phyloP scores from a whole-genome alignment of 2,888 invertebrate species.

The Eurois occulta region DNA sequence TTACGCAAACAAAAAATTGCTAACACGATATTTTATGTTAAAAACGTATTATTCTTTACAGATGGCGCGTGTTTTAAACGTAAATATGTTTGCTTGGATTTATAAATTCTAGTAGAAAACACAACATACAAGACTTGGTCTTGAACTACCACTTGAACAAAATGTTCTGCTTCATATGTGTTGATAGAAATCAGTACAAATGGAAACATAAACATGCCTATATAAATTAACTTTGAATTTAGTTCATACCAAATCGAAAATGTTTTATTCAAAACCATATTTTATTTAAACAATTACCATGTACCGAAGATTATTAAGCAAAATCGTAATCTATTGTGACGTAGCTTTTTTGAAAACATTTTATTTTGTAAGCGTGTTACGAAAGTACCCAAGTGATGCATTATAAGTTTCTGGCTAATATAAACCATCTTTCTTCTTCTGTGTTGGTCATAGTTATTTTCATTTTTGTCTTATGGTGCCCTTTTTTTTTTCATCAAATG shows the following conservation, averaged over 20 bases:
- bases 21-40: conserved; percentile 8
- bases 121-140: not conserved
- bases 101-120: not conserved
- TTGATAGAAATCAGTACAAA: not conserved
- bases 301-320: too few relatives aligned
- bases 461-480: too few relatives aligned
- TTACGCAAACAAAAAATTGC: conserved; percentile 19
- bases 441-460: too few relatives aligned
- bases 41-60: conserved; percentile 24
- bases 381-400: not conserved
- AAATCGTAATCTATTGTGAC: not conserved
- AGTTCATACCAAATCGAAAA: not conserved
- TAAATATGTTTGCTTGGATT: conserved; percentile 11
- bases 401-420: too few relatives aligned
- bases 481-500: too few relatives aligned
- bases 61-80: not conserved
- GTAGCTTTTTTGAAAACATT: not conserved
- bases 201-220: not conserved
- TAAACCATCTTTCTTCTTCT: too few relatives aligned
- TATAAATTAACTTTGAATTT: not conserved
- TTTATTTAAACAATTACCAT: too few relatives aligned
- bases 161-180: not conserved
- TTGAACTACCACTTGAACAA: not conserved
- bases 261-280: too few relatives aligned
- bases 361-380: not conserved